A percentile compares a stretch with the other conserved stretches of the same genome.
phyloP scores from a whole-genome alignment of 2,888 invertebrate genomes.

The Drosophila multiciliata region DNA sequence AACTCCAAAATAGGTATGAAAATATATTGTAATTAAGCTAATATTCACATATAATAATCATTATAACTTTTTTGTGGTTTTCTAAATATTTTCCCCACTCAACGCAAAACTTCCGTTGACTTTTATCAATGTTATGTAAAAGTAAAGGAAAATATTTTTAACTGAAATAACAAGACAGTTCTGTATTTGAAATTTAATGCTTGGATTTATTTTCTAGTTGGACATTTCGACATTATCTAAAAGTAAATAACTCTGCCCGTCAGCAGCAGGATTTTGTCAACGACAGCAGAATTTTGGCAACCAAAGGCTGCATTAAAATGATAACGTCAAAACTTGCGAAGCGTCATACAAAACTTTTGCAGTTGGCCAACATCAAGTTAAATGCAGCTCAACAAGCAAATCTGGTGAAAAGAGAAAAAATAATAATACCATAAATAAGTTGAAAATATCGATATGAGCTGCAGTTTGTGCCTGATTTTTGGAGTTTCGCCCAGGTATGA shows the following conservation, averaged over 20 bases:
- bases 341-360: slow-evolving; percentile 3
- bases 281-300: slow-evolving; percentile 1
- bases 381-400: slow-evolving; percentile 10
- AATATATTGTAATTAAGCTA: not conserved
- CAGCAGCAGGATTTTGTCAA: slow-evolving; percentile 1
- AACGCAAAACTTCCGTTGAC: not conserved
- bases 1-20: not conserved
- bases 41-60: not conserved
- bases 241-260: slow-evolving; percentile 3
- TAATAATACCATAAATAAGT: slow-evolving; percentile 1
- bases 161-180: not conserved
- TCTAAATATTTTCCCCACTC: not conserved
- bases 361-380: not conserved
- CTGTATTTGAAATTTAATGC: not conserved
- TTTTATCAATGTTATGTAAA: not conserved
- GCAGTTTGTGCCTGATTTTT: not conserved
- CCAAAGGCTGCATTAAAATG: slow-evolving; percentile 26
- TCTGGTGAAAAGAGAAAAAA: not conserved
- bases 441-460: slow-evolving; percentile 6
- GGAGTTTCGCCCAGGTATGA: not conserved
- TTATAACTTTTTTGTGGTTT: not conserved
- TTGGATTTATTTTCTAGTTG: not conserved
- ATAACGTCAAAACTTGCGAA: slow-evolving; percentile 42
- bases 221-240: slow-evolving; percentile 1
- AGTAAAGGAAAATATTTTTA: not conserved